phyloP scores from a whole-genome alignment of 2,113 vertebrate species.

The Nothobranchius furzeri region DNA sequence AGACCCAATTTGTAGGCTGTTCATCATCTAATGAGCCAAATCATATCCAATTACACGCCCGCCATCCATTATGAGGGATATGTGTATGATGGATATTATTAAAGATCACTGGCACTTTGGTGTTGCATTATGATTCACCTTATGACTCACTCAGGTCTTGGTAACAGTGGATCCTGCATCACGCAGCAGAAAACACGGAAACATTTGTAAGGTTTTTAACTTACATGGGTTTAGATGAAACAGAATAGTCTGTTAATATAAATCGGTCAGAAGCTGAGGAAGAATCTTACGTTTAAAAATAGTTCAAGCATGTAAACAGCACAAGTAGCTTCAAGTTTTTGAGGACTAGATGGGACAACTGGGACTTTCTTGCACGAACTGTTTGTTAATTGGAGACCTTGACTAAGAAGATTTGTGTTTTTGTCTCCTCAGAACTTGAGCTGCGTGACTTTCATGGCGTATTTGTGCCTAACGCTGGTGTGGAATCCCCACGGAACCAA shows the following conservation, averaged over 20 bases:
- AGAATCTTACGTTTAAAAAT: background rate
- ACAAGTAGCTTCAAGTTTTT: conserved; percentile 8
- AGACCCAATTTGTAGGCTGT: conserved; percentile 62
- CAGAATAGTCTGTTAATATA: background rate
- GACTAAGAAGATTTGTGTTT: conserved; percentile 67
- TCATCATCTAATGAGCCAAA: conserved; percentile 67
- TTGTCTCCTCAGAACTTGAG: conserved; percentile 42
- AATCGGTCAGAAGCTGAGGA: conserved; percentile 9
- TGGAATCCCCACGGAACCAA: conserved; percentile 55
- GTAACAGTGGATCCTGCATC: conserved; percentile 17
- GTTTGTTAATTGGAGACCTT: conserved; percentile 63
- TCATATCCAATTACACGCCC: conserved; percentile 71
- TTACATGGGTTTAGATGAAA: conserved; percentile 9
- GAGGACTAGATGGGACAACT: conserved; percentile 46
- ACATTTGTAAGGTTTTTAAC: background rate
- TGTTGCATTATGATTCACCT: conserved; percentile 55
- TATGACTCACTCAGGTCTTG: conserved; percentile 52
- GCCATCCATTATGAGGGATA: conserved; percentile 53
- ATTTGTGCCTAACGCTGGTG: conserved; percentile 58
- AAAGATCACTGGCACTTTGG: conserved; percentile 52
- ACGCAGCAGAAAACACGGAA: conserved; percentile 17
- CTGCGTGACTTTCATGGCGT: conserved; percentile 71
- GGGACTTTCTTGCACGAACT: conserved; percentile 44
- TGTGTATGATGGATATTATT: conserved; percentile 50
- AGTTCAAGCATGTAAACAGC: background rate